phyloP scores from a whole-genome alignment of 1,140 invertebrate genomes.

The Thrips palmi region DNA sequence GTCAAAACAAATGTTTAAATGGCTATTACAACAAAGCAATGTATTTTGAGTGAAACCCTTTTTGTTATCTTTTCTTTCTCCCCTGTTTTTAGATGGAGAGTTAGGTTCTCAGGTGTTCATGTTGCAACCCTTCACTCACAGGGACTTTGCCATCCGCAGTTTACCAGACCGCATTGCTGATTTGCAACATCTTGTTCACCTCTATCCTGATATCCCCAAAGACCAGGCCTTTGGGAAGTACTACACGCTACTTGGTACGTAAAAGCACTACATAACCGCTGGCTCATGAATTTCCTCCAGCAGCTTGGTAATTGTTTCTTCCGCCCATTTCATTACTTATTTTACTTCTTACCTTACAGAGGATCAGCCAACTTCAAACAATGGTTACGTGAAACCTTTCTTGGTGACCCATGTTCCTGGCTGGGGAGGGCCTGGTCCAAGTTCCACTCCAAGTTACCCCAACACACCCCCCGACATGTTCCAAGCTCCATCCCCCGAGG shows the following conservation, averaged over 20 bases:
- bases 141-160: slow-evolving; percentile 77
- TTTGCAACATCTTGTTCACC: slow-evolving; percentile 55
- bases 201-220: slow-evolving; percentile 79
- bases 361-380: slow-evolving; percentile 43
- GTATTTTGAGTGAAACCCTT: too few species aligned
- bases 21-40: too few species aligned
- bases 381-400: slow-evolving; percentile 75
- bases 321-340: slow-evolving; percentile 6
- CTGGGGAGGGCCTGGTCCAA: slow-evolving; percentile 35
- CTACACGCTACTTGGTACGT: too few species aligned
- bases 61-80: slow-evolving; percentile 5
- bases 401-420: slow-evolving; percentile 69
- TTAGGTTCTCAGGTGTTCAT: slow-evolving; percentile 60
- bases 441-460: too few species aligned
- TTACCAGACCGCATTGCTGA: slow-evolving; percentile 81
- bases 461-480: slow-evolving; percentile 23
- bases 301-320: neutral
- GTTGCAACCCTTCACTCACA: slow-evolving; percentile 79
- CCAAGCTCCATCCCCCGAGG: slow-evolving; percentile 35
- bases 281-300: too few species aligned
- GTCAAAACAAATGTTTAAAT: too few species aligned
- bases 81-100: slow-evolving; percentile 25
- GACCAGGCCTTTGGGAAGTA: slow-evolving; percentile 80
- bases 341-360: slow-evolving; percentile 27
- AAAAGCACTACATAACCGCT: too few species aligned